Conservation (phyloP, 1,140 invertebrate species). For the Chrysoperla carnea region DNA sequence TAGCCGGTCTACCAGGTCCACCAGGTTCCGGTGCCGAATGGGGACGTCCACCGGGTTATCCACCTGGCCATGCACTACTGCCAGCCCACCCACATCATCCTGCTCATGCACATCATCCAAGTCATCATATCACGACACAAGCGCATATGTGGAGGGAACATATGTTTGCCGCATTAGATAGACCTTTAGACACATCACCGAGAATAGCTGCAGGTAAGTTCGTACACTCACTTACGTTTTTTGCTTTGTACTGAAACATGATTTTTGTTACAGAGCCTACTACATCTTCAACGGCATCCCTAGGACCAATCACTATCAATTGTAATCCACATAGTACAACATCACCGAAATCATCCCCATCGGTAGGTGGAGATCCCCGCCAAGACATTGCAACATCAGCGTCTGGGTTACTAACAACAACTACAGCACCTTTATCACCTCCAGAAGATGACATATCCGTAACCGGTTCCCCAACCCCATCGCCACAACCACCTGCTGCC, state of each 20-base stretch:
- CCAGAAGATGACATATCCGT: conserved; percentile 48
- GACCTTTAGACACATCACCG: conserved; percentile 18
- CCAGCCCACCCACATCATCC: conserved; percentile 31
- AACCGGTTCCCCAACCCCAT: conserved; percentile 37
- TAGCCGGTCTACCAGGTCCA: conserved; percentile 34
- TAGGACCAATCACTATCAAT: conserved; percentile 22
- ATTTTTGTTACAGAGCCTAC: conserved; percentile 15
- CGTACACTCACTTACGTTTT: background rate
- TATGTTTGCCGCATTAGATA: conserved; percentile 20
- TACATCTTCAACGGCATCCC: conserved; percentile 8
- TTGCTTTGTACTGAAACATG: background rate
- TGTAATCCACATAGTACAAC: conserved; percentile 39
- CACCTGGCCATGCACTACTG: conserved; percentile 32
- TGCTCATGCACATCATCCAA: conserved; percentile 31
- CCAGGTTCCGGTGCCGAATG: conserved; percentile 33
- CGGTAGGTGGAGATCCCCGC: conserved; percentile 8
- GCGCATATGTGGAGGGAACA: background rate
- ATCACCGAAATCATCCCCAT: conserved; percentile 33
- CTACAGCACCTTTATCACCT: conserved; percentile 23
- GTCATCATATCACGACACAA: conserved; percentile 31
- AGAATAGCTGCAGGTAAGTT: conserved; percentile 22
- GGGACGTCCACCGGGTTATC: conserved; percentile 29
- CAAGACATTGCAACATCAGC: background rate
- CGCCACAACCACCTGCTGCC: conserved; percentile 24
- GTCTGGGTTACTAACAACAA: conserved; percentile 22